Evolutionary conservation across 2,888 invertebrate genomes (phyloP).

Genomic region (Alloscopus bannaensis): DNA sequence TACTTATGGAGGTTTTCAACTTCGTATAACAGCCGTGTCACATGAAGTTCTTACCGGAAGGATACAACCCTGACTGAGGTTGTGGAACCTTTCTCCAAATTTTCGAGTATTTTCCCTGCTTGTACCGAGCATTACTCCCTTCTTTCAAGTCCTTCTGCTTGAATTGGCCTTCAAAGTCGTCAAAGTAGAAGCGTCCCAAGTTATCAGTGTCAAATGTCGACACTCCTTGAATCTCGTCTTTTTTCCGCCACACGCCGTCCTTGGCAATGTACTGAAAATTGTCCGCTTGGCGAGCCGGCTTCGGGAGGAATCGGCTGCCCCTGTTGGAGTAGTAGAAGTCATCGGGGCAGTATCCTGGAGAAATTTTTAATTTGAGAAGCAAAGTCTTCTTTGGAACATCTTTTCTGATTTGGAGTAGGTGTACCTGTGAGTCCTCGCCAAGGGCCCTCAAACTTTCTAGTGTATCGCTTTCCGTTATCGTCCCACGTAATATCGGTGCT

Average conservation of each 20-base stretch:
- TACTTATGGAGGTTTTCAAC: no score
- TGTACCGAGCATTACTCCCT: conserved; percentile 6
- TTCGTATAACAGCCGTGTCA: no score
- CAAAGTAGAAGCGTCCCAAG: conserved; percentile 44
- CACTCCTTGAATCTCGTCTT: conserved; percentile 15
- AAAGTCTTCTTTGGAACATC: no score
- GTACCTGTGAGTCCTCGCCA: conserved; percentile 53
- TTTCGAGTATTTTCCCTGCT: conserved; percentile 43
- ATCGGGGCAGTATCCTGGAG: conserved; percentile 30
- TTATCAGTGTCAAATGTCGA: conserved; percentile 21
- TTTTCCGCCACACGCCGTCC: conserved; percentile 58
- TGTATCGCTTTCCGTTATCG: conserved; percentile 55
- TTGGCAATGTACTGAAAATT: conserved; percentile 43
- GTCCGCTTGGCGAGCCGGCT: conserved; percentile 53
- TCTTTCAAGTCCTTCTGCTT: conserved; percentile 27
- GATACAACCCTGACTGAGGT: conserved; percentile 54
- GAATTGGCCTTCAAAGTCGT: conserved; percentile 59
- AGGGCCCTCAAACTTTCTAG: conserved; percentile 51
- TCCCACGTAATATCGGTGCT: conserved; percentile 44
- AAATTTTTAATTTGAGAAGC: no score
- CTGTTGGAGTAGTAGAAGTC: conserved; percentile 43
- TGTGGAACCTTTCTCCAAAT: conserved; percentile 45
- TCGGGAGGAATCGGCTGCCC: conserved; percentile 25
- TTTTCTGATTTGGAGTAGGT: conserved; percentile 16
- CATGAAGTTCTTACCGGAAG: no score